Conservation (phyloP, 1,140 invertebrate genomes). For the Sycophaga agraensis region DNA sequence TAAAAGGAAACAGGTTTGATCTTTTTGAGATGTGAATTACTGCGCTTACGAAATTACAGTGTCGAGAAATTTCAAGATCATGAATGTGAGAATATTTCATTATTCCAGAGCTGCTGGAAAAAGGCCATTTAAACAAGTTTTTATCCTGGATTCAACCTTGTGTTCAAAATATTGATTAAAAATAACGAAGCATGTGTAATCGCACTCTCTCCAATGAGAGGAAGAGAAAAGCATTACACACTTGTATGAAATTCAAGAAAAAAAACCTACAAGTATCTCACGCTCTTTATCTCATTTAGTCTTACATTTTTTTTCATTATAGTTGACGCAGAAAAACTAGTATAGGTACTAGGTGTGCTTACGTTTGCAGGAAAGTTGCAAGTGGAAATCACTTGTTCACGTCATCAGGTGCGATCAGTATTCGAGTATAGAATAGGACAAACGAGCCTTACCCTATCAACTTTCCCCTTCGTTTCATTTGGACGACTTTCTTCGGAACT, state of each 20-base stretch:
- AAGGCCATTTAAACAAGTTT: background rate
- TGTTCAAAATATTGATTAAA: background rate
- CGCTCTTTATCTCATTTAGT: conserved; percentile 1
- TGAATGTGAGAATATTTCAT: background rate
- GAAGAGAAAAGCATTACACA: too few species aligned
- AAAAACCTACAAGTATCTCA: background rate
- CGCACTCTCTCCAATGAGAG: background rate
- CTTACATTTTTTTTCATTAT: background rate
- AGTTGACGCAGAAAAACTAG: too few species aligned
- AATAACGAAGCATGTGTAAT: background rate
- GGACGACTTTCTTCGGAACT: conserved; percentile 42
- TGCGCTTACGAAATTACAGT: background rate
- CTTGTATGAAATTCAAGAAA: background rate
- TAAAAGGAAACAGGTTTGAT: background rate
- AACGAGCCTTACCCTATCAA: conserved; percentile 27
- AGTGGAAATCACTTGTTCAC: conserved; percentile 5
- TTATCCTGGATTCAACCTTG: too few species aligned
- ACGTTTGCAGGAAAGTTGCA: conserved; percentile 4
- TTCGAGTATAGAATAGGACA: conserved; percentile 24
- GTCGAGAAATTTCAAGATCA: background rate
- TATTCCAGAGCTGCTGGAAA: background rate
- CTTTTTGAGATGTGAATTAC: background rate
- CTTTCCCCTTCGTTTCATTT: conserved; percentile 41
- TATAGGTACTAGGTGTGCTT: too few species aligned
- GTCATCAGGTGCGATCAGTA: conserved; percentile 1